A percentile compares a stretch with the other conserved stretches of the same genome.
Conservation (phyloP, 53 echinoderm and acorn worm species). For the Holothuria scabra region DNA sequence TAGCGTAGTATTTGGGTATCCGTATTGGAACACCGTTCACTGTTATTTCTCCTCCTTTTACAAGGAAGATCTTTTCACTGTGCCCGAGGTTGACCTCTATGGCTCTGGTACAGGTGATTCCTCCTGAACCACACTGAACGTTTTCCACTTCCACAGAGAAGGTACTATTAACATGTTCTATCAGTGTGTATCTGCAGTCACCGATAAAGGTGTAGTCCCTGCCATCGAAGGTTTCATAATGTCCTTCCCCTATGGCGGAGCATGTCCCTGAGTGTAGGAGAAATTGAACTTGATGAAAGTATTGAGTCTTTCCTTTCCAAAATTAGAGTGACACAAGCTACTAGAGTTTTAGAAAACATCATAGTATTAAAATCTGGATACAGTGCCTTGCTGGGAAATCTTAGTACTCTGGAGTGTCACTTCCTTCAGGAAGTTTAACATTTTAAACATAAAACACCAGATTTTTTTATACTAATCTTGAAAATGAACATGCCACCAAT, state of each 20-base stretch:
- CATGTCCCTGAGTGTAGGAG: slow-evolving; percentile 61
- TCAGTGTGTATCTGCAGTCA: slow-evolving; percentile 82
- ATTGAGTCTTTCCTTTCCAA: no score
- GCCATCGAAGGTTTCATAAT: slow-evolving; percentile 88
- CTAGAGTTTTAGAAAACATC: no score
- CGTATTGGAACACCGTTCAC: slow-evolving; percentile 75
- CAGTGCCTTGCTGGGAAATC: no score
- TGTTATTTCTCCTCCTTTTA: slow-evolving; percentile 75
- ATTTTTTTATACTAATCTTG: no score
- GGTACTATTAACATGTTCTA: slow-evolving; percentile 58
- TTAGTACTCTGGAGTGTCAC: no score
- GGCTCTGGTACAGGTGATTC: slow-evolving; percentile 83
- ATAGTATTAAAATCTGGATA: no score
- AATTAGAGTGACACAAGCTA: no score
- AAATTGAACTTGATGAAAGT: no score
- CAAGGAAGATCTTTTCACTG: slow-evolving; percentile 66
- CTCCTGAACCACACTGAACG: slow-evolving; percentile 81
- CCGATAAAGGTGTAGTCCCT: slow-evolving; percentile 78
- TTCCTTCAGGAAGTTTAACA: no score
- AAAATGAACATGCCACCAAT: no score
- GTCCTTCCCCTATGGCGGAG: slow-evolving; percentile 85
- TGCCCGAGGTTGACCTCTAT: slow-evolving; percentile 78
- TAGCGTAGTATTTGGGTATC: slow-evolving; percentile 79
- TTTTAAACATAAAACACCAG: no score
- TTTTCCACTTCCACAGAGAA: slow-evolving; percentile 80